Base-by-base conservation (phyloP, 2,113 vertebrate species). In the Lipophrys pholis region DNA sequence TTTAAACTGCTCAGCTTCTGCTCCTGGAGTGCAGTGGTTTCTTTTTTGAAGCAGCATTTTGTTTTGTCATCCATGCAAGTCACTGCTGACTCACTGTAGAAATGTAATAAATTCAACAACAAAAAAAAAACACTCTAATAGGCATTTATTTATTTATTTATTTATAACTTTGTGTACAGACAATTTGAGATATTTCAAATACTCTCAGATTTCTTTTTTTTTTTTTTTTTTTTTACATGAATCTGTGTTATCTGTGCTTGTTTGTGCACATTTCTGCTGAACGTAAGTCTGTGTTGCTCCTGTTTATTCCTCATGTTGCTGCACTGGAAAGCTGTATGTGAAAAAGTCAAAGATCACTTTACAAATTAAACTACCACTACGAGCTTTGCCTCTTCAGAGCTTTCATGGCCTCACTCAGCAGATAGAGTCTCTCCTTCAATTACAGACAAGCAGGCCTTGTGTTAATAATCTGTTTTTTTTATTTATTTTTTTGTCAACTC, bases 291-390 rank as follows among this genome's bases (percentile, higher is more conserved):
- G 56, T 80, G 67, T 62, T 62, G 51, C 63, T 73, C 6, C 21
- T 83, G 70, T 66, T 77, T 57, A 15, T 59, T 70, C 60, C 68
- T 36, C 69, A 65, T 80, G 71, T 74, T 60, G 60, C 78, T 78
- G 65, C 84, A 40, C 74, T 71, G 45, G 50, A 73, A 58, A 48
- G 50, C 53, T 84, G 74, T 69, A 68, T 83, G 77, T 85, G 55
- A 58, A 76, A 56, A 74, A 30, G 16, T 69, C 39, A 39, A 56
- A 73, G 30, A 39, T 35, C 6, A 7, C 8, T 49, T 71, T 59
- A 76, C 58, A 67, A 50, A 57, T 77, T 73, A 72, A 72, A 49
- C 61, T 79, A 65, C 54, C 36, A 62, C 58, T 70, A 4, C 21
- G 21, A 30, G 21, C 21, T 30, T 30, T 30, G 59, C 69, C 7